Percentiles rank a stretch among this genome's conserved stretches.
These are phyloP conservation scores for Morinoia aosen DNA, from an alignment of 2,888 invertebrate species.

Conservation along the genomic window DNA sequence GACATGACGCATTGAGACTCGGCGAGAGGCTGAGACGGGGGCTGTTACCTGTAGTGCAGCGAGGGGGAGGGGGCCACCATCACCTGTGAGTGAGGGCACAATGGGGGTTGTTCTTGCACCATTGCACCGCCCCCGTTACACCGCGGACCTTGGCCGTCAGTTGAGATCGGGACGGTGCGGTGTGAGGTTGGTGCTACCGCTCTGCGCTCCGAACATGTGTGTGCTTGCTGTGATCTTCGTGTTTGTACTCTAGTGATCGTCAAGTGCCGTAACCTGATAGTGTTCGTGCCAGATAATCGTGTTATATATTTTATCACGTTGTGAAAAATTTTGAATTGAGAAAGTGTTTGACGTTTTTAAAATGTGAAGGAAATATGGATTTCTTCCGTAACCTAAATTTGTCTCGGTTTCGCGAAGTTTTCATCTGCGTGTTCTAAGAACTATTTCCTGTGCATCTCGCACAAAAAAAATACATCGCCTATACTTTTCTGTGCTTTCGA, in stretches of 20 bases:
- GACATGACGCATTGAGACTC: neutral
- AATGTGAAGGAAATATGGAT: neutral
- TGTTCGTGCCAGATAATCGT: neutral
- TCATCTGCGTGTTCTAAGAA: neutral
- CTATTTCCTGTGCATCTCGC: neutral
- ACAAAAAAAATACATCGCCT: no score
- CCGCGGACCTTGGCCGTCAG: constrained; percentile 41
- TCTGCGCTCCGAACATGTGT: neutral
- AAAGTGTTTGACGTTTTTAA: neutral
- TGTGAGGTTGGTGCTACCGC: constrained; percentile 14
- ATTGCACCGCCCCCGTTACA: constrained; percentile 6
- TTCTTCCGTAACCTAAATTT: neutral
- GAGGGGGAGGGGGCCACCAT: neutral
- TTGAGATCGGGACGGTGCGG: neutral
- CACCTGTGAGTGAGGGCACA: constrained; percentile 41
- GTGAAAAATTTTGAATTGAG: neutral
- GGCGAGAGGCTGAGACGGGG: neutral
- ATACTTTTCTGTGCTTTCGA: neutral
- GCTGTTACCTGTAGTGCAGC: neutral
- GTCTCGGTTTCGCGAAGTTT: neutral
- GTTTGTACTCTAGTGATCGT: neutral
- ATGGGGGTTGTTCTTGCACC: constrained; percentile 29
- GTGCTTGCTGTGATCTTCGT: neutral
- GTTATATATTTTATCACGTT: neutral
- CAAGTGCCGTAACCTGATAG: neutral